Conservation (phyloP, 2,113 vertebrate species). For the Leptodactylus fuscus region DNA sequence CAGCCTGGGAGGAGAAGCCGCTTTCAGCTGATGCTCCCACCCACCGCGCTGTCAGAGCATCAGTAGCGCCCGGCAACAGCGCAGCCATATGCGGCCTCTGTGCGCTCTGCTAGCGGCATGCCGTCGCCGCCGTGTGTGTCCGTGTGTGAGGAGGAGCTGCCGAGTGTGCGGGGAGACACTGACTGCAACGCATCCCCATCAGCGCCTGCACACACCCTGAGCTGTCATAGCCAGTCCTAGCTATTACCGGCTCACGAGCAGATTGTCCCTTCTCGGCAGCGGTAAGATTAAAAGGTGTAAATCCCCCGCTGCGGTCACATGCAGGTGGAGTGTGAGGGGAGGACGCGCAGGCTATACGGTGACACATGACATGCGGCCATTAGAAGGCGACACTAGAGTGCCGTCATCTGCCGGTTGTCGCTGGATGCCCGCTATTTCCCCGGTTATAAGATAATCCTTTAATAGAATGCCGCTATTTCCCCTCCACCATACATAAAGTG, state of each 20-base stretch:
- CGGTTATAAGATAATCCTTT: no score
- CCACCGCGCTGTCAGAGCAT: constrained; percentile 43
- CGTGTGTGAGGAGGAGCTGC: no score
- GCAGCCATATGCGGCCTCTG: no score
- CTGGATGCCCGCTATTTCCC: no score
- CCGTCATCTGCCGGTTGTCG: no score
- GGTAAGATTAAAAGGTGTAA: constrained; percentile 43
- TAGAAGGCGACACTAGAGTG: no score
- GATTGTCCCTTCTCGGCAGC: constrained; percentile 51
- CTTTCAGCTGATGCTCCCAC: constrained; percentile 25
- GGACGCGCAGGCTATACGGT: not conserved
- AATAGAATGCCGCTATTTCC: no score
- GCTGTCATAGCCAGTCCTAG: not conserved
- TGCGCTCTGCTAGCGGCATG: no score
- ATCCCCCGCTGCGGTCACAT: constrained; percentile 31
- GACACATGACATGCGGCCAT: not conserved
- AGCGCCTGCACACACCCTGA: not conserved
- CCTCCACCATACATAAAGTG: no score
- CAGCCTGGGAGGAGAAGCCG: not conserved
- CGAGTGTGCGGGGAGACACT: no score
- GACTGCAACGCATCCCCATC: constrained; percentile 23
- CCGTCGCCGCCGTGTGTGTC: no score
- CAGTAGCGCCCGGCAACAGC: not conserved
- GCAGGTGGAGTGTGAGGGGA: not conserved
- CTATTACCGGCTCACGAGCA: not conserved